Conservation (phyloP, 2,888 invertebrate genomes). For the Drosophila sordidula region DNA sequence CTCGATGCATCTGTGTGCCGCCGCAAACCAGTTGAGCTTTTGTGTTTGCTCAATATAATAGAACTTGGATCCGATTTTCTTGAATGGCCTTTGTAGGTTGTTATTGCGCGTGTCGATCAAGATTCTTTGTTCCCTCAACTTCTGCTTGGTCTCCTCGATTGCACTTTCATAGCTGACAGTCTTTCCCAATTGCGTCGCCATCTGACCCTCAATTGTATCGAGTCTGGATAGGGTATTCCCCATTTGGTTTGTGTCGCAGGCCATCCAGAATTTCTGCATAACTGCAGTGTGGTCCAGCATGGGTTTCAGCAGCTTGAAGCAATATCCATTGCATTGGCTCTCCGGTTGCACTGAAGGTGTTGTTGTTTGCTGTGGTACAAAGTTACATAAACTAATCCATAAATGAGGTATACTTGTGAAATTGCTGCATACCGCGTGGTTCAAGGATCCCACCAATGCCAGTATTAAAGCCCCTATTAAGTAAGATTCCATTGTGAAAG, state of each 20-base stretch:
- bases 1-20: neutral
- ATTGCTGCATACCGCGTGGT: constrained; percentile 1
- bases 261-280: constrained; percentile 11
- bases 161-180: neutral
- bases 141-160: neutral
- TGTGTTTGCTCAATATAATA: neutral
- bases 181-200: constrained; percentile 3
- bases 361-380: neutral
- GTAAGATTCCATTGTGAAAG: constrained; percentile 5
- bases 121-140: constrained; percentile 1
- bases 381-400: neutral
- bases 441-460: neutral
- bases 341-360: neutral
- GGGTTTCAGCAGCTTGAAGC: constrained; percentile 23
- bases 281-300: constrained; percentile 21
- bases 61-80: neutral
- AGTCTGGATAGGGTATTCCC: constrained; percentile 13
- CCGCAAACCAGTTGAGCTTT: neutral
- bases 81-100: neutral
- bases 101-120: neutral
- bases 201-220: constrained; percentile 11
- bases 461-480: neutral
- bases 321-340: constrained; percentile 15
- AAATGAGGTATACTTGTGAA: no score
- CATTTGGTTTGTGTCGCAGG: constrained; percentile 12